Evolutionary conservation across 1,140 invertebrate genomes (phyloP), one percentile per base, ranked within the genome.

Genomic region (Ylistrum balloti): DNA sequence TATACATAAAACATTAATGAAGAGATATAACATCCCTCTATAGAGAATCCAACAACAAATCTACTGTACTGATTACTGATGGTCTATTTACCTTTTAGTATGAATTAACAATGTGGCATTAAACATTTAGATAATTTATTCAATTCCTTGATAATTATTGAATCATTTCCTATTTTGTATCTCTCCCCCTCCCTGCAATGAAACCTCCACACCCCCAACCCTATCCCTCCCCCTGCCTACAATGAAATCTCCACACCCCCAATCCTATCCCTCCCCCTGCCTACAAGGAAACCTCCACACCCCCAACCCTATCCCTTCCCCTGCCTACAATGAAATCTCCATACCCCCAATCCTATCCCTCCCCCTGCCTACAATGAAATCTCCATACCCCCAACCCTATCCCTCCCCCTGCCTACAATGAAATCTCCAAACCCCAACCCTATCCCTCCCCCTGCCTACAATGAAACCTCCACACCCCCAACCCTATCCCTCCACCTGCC

Each of bases 51-150:
- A 2, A 48, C 45, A 17, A 48, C 13, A 74, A 28, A 74, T 28
- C n/a, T 28, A 74, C n/a, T 11, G 2, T 20, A 10, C 45, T 20
- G n/a, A n/a, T 20, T 48, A 22, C 11, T 20, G 22, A 48, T 48
- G 11, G 13, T 17, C n/a, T n/a, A n/a, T n/a, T n/a, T n/a, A n/a
- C n/a, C n/a, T n/a, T n/a, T n/a, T n/a, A n/a, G 9, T 20, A 74
- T 74, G 56, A 28, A 28, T 74, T 74, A 74, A 3, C 56, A 74
- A 74, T 74, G 56, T 74, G 56, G 56, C 56, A 74, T 74, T n/a
- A 1, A 28, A 28, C 0, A n/a, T 28, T 28, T 74, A 38, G n/a
- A n/a, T n/a, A n/a, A n/a, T n/a, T n/a, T n/a, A n/a, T n/a, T n/a
- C n/a, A n/a, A n/a, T n/a, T n/a, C n/a, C n/a, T n/a, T n/a, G n/a